These are phyloP conservation scores for Anomalospiza imberbis DNA, from an alignment of 2,797 vertebrate species.

Conservation along the genomic window DNA sequence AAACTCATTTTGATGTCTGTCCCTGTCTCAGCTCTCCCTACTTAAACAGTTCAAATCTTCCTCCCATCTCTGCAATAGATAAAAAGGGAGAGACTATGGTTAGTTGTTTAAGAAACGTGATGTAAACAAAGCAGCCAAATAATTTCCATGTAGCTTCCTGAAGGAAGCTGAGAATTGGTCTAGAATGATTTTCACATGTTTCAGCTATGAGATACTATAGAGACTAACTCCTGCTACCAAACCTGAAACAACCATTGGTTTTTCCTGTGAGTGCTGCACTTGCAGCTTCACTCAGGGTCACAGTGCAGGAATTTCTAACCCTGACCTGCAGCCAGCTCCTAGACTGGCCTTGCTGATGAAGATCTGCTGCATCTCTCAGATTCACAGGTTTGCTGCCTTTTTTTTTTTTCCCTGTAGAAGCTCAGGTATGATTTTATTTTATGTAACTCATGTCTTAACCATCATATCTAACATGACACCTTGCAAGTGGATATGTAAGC, in stretches of 20 bases:
- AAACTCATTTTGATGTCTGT: background rate
- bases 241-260: background rate
- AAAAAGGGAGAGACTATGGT: background rate
- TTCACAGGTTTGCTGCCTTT: accelerated
- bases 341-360: background rate
- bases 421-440: background rate
- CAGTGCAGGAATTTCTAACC: background rate
- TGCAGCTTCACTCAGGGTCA: background rate
- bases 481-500: background rate
- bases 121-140: background rate
- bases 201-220: background rate
- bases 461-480: background rate
- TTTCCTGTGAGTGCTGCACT: background rate
- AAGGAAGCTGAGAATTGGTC: background rate
- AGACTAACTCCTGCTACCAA: background rate
- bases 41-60: background rate
- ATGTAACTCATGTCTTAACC: background rate
- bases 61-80: background rate
- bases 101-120: background rate
- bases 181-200: background rate
- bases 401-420: background rate
- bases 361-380: background rate
- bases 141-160: background rate
- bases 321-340: background rate
- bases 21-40: background rate